phyloP scores from a whole-genome alignment of 2,113 vertebrate genomes.

The Entomyzon cyanotis region DNA sequence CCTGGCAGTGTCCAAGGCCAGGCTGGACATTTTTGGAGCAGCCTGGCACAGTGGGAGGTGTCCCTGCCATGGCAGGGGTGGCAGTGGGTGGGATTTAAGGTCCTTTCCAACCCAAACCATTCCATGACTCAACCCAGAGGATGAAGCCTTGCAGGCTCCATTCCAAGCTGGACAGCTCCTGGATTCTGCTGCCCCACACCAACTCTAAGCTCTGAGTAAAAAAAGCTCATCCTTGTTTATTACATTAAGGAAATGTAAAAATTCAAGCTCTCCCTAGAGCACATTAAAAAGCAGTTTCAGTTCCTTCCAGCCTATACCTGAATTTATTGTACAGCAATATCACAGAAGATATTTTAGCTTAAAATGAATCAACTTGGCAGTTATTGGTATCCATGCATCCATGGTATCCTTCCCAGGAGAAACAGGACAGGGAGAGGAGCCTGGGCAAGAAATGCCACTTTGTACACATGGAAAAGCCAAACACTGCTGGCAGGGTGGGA shows the following conservation, averaged over 20 bases:
- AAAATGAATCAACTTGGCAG: neutral
- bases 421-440: rapidly evolving
- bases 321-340: neutral
- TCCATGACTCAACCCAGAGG: neutral
- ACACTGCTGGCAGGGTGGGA: neutral
- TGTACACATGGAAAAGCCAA: neutral
- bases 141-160: neutral
- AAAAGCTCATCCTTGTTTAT: neutral
- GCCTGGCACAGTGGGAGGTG: neutral
- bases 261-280: neutral
- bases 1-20: neutral
- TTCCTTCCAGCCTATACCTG: neutral
- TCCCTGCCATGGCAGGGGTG: neutral
- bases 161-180: neutral
- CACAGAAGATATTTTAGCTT: neutral
- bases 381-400: rapidly evolving
- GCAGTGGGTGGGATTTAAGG: rapidly evolving
- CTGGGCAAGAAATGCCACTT: neutral
- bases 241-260: neutral
- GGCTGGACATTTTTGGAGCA: neutral
- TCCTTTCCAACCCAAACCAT: neutral
- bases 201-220: neutral
- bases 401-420: neutral
- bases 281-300: neutral
- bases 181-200: neutral